These are phyloP conservation scores for Porites cylindrica DNA, from an alignment of 92 coral and sea anemone species.

Conservation along the genomic window DNA sequence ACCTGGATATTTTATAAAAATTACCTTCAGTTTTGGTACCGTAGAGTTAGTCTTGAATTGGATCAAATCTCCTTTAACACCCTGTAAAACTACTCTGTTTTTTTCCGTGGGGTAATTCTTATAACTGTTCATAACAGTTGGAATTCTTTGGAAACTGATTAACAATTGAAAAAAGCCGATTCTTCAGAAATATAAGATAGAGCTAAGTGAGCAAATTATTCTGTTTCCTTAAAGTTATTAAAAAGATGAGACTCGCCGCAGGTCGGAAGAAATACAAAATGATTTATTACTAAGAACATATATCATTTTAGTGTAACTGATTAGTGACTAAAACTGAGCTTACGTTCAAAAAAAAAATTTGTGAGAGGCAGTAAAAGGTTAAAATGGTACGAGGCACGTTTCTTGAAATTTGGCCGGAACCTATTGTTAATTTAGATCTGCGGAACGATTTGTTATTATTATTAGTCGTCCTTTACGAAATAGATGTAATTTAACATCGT, in stretches of 20 bases:
- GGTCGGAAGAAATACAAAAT: slow-evolving; percentile 2
- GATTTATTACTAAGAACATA: slow-evolving; percentile 4
- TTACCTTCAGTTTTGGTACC: neutral
- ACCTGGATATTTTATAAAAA: neutral
- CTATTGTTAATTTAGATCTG: too few species aligned
- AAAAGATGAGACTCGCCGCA: slow-evolving; percentile 20
- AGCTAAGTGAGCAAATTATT: slow-evolving; percentile 34
- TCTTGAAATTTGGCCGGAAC: neutral
- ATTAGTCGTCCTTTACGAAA: neutral
- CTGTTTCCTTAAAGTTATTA: slow-evolving; percentile 35
- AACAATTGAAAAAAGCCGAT: neutral
- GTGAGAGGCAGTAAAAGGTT: neutral
- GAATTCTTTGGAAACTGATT: slow-evolving; percentile 32
- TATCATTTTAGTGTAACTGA: neutral
- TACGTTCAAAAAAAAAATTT: neutral
- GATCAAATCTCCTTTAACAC: neutral
- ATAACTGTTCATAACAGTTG: neutral
- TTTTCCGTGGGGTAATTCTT: neutral
- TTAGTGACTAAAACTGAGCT: too few species aligned
- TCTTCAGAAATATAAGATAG: neutral
- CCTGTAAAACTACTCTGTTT: neutral
- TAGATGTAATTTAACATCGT: slow-evolving; percentile 6
- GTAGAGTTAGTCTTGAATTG: neutral
- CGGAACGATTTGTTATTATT: neutral
- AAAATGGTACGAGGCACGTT: neutral